Base-by-base conservation (phyloP, 2,113 vertebrate species). In the Athene cunicularia region DNA sequence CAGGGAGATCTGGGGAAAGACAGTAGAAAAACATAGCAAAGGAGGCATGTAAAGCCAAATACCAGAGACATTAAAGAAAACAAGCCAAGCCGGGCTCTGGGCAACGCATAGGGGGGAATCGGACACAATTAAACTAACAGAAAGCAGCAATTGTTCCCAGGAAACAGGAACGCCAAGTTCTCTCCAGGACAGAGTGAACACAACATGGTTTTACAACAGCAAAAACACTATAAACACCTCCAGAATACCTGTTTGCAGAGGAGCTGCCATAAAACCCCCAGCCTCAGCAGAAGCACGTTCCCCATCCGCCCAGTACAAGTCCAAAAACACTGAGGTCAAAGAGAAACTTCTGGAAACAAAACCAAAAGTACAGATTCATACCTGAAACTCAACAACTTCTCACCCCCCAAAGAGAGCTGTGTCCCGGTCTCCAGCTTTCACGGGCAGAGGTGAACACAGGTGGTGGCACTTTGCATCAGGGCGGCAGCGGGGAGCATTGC, bases 321-420 rank as follows among this genome's bases (percentile, higher is more conserved):
- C 24, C 52, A 24, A 53, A 66, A 64, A 13, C 5, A 3, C 24
- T 0, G 1, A 72, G 7, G 52, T 53, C 28, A 11, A n/a, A 45
- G 18, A 22, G 1, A 0, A 2, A 0, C 12, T 49, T 28, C 24
- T 3, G 2, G 66, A 35, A 60, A 4, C 2, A 5, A 9, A 52
- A 4, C 2, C 3, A 59, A n/a, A 71, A 3, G 32, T 15, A 2
- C 2, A 24, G 7, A 5, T 8, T 14, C 12, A 8, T 18, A 15
- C 0, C 8, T 12, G 2, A 28, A 0, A 0, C 20, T 26, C 19
- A 45, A 5, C 35, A 9, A 3, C 7, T 3, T 49, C 2, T 8
- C 11, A 9, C 17, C 4, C 26, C 6, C 35, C 6, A 47, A 60
- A 27, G 1, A 0, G 0, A 22, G 0, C 9, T 2, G 0, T 8